Evolutionary conservation across 2,797 vertebrate species (phyloP), one percentile per base, ranked within the genome.

Genomic region (Hippoglossus hippoglossus): DNA sequence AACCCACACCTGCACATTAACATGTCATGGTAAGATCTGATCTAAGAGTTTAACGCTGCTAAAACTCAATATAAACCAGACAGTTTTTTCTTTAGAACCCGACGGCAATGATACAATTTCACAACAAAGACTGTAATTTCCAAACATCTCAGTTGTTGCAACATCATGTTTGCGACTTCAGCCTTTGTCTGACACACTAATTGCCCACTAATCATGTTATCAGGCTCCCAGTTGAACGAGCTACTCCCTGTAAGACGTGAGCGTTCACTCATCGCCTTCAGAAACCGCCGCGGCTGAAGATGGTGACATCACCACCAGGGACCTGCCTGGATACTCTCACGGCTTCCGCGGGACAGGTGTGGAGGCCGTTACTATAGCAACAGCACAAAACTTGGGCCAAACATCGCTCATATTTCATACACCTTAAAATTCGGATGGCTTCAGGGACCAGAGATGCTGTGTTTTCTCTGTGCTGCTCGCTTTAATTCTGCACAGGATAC

Each of bases 1-100:
- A 88, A 91, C 87, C 87, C 90, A 79, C 76, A 86, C 63, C 71
- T 80, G 66, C 58, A 73, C 64, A 71, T 22, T 82, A 39, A 72
- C 63, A 65, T 22, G n/a, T 31, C 44, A 55, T n/a, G 44, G 47
- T 28, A 53, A 49, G 54, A 72, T 62, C 76, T 55, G 49, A 64
- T 52, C 58, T 44, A 59, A 70, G 36, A 72, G 44, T 66, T 56
- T 80, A 47, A 44, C 53, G 18, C 49, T 51, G 51, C 16, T 59
- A 58, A 80, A 75, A 63, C 31, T 66, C 13, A 67, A 31, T 8
- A 31, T 31, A 31, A 41, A 41, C 13, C 39, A 41, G 39, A 41
- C 39, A 12, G 11, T 16, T 41, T 41, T 41, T 16, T 41, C 11
- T 16, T 41, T 16, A 12, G 39, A 41, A 41, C 11, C 0, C 11